Conservation (phyloP, 2,797 vertebrate genomes). For the Loriculus beryllinus region DNA sequence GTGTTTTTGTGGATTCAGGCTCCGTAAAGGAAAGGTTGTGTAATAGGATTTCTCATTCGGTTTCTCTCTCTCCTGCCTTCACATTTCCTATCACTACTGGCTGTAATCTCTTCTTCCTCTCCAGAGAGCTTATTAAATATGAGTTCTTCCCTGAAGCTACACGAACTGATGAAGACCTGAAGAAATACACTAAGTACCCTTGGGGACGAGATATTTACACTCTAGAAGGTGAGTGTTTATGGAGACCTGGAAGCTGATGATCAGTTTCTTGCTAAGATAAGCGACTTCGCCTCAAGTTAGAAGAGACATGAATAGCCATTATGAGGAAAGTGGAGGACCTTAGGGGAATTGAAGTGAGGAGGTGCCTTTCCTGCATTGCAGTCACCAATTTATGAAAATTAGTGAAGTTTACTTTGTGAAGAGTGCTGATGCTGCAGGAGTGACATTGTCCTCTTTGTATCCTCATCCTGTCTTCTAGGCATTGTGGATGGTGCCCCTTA, state of each 20-base stretch:
- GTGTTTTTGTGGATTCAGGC: not conserved
- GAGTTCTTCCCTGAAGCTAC: conserved; percentile 98
- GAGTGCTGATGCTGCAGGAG: not conserved
- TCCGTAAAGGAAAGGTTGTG: not conserved
- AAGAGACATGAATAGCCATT: not conserved
- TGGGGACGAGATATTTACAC: conserved; percentile 98
- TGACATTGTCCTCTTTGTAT: not conserved
- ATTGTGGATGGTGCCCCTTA: conserved; percentile 93
- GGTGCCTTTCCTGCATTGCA: not conserved
- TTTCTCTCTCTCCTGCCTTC: not conserved
- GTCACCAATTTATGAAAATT: not conserved
- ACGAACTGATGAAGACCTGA: conserved; percentile 92
- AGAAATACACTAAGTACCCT: conserved; percentile 89
- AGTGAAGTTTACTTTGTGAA: not conserved
- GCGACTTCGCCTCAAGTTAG: not conserved
- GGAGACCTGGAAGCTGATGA: not conserved
- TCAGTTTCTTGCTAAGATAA: not conserved
- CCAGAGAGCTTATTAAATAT: conserved; percentile 96
- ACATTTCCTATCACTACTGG: not conserved
- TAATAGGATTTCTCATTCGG: not conserved
- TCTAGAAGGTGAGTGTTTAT: conserved; percentile 84
- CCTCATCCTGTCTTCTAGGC: conserved; percentile 70
- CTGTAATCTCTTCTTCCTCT: conserved; percentile 28
- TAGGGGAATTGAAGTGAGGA: not conserved
- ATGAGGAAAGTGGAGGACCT: not conserved